phyloP scores from a whole-genome alignment of 2,888 invertebrate species.

The Creontiades dilutus region DNA sequence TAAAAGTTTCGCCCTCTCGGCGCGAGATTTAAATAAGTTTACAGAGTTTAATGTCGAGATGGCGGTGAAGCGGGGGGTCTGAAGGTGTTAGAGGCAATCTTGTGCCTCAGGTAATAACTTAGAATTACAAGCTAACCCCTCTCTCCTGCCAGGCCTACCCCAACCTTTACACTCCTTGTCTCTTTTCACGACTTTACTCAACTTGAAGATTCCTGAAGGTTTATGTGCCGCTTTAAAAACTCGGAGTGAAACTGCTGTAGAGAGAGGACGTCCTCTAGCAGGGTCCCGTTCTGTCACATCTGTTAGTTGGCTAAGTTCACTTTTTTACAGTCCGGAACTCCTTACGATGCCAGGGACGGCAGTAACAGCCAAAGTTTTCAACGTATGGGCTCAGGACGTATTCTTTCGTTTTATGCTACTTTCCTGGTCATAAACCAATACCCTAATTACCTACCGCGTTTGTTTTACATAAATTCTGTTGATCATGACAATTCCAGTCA shows the following conservation, averaged over 20 bases:
- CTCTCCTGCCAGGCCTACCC: constrained; percentile 6
- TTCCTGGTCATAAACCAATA: neutral
- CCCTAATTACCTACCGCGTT: too few species aligned
- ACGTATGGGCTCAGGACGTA: neutral
- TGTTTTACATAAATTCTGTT: too few species aligned
- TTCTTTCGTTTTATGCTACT: neutral
- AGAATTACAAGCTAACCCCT: constrained; percentile 67
- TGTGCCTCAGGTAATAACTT: constrained; percentile 71
- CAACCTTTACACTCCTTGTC: constrained; percentile 53
- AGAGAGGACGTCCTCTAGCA: neutral
- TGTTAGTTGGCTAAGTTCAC: neutral
- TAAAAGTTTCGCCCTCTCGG: constrained; percentile 71
- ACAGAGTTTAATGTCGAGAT: constrained; percentile 68
- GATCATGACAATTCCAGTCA: too few species aligned
- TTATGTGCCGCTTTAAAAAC: constrained; percentile 66
- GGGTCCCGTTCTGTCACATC: constrained; percentile 33
- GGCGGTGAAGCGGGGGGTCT: constrained; percentile 13
- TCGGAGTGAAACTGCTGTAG: constrained; percentile 28
- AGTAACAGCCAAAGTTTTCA: neutral
- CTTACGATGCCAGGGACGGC: neutral
- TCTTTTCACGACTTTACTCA: constrained; percentile 67
- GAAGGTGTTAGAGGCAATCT: constrained; percentile 72
- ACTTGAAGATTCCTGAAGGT: constrained; percentile 66
- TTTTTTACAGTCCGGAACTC: neutral
- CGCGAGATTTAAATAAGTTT: constrained; percentile 74